These are phyloP conservation scores for Pharmacophagus antenor DNA, from an alignment of 2,888 invertebrate genomes.

Conservation along the genomic window DNA sequence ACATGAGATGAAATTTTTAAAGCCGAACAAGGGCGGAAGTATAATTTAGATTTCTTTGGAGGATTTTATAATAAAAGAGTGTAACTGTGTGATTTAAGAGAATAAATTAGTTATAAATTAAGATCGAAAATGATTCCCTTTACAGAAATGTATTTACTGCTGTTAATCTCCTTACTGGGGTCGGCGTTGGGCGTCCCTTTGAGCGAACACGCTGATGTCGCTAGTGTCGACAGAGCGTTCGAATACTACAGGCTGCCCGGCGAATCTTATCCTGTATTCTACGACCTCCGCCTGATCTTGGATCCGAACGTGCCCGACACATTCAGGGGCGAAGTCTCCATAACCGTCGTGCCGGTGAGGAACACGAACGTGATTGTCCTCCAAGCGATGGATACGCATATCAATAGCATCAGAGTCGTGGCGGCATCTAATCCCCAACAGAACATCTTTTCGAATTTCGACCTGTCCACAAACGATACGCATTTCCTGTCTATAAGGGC, in stretches of 20 bases:
- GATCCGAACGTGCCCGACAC: conserved; percentile 59
- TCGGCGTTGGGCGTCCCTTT: conserved; percentile 47
- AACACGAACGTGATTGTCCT: conserved; percentile 58
- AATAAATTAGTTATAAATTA: too few relatives aligned
- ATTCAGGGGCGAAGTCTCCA: conserved; percentile 70
- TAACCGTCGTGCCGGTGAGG: conserved; percentile 52
- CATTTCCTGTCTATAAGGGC: conserved; percentile 76
- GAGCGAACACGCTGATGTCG: conserved; percentile 28
- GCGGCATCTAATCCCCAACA: conserved; percentile 36
- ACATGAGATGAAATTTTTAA: too few relatives aligned
- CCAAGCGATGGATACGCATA: conserved; percentile 70
- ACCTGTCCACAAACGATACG: conserved; percentile 53
- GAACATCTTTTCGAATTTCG: conserved; percentile 42
- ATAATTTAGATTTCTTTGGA: too few relatives aligned
- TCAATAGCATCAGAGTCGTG: conserved; percentile 46
- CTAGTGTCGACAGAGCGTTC: conserved; percentile 36
- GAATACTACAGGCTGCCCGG: conserved; percentile 76
- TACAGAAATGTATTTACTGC: conserved; percentile 66
- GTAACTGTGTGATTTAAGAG: too few relatives aligned
- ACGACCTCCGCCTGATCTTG: conserved; percentile 72
- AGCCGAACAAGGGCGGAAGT: too few relatives aligned
- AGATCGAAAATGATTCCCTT: conserved; percentile 32
- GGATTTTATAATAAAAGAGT: too few relatives aligned
- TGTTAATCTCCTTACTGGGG: conserved; percentile 54
- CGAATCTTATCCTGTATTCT: conserved; percentile 74